Conservation (phyloP, 2,113 vertebrate genomes). For the Hypomesus transpacificus region DNA sequence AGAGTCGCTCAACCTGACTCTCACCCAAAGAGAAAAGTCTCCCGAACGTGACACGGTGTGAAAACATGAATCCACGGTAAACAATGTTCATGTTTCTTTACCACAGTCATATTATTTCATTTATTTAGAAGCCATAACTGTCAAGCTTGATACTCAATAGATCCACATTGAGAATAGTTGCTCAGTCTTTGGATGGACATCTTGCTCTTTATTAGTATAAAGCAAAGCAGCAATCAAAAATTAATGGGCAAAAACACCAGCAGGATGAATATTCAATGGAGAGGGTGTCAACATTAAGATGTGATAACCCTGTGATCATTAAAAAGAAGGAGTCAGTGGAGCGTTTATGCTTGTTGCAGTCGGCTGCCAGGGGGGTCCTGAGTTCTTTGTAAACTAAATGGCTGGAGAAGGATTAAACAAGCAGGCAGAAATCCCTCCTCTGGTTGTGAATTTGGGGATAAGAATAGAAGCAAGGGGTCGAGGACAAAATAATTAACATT, state of each 20-base stretch:
- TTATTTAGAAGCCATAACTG: slow-evolving; percentile 32
- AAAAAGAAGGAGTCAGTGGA: slow-evolving; percentile 73
- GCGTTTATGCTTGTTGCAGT: slow-evolving; percentile 72
- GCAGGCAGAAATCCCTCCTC: slow-evolving; percentile 63
- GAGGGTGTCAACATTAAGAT: slow-evolving; percentile 77
- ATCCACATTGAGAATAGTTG: slow-evolving; percentile 63
- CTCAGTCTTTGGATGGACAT: slow-evolving; percentile 66
- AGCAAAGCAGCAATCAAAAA: slow-evolving; percentile 75
- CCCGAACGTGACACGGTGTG: slow-evolving; percentile 25
- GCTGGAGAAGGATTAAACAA: slow-evolving; percentile 73
- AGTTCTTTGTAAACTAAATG: slow-evolving; percentile 76
- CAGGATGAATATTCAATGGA: slow-evolving; percentile 74
- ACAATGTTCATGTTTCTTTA: slow-evolving; percentile 38
- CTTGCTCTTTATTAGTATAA: slow-evolving; percentile 68
- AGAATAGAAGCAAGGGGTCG: slow-evolving; percentile 45
- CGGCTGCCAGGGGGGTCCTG: slow-evolving; percentile 70
- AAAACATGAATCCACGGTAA: slow-evolving; percentile 48
- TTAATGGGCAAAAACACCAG: slow-evolving; percentile 74
- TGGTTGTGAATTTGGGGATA: slow-evolving; percentile 62
- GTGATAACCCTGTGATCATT: slow-evolving; percentile 77
- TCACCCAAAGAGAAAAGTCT: background rate
- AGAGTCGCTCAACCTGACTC: too few relatives aligned
- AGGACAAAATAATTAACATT: slow-evolving; percentile 45
- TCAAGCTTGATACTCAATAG: slow-evolving; percentile 63
- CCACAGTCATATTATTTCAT: slow-evolving; percentile 54